Percentiles rank a stretch among this genome's conserved stretches.
Evolutionary conservation across 2,113 vertebrate species (phyloP).

Genomic region (Chitala chitala): DNA sequence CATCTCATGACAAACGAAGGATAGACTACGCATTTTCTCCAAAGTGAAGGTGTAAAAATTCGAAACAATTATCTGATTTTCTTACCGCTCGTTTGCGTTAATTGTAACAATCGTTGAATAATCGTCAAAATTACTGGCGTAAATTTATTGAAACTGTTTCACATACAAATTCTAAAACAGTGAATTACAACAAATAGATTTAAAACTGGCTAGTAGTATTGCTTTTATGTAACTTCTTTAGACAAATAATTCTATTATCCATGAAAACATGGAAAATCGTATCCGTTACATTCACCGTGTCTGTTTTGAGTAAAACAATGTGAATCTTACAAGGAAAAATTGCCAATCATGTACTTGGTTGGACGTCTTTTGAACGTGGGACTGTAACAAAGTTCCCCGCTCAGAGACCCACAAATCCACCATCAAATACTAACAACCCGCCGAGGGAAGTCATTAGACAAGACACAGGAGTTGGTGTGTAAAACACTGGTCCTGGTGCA

Average conservation of each 20-base stretch:
- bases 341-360: constrained; percentile 99
- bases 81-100: no score
- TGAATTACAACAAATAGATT: constrained; percentile 17
- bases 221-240: constrained; percentile 59
- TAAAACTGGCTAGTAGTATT: constrained; percentile 37
- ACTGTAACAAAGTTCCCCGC: constrained; percentile 94
- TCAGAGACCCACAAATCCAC: constrained; percentile 97
- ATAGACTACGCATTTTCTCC: constrained; percentile 1
- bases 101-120: neutral
- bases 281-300: constrained; percentile 82
- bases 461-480: constrained; percentile 95
- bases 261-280: constrained; percentile 75
- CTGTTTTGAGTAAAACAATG: constrained; percentile 99
- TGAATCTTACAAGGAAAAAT: constrained; percentile 99
- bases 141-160: constrained; percentile 1
- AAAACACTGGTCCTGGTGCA: constrained; percentile 92
- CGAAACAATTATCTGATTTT: no score
- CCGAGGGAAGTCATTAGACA: constrained; percentile 99
- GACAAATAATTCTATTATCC: constrained; percentile 61
- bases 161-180: constrained; percentile 11
- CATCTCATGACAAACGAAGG: neutral
- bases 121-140: constrained; percentile 2
- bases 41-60: constrained; percentile 1
- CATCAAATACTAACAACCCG: constrained; percentile 99
- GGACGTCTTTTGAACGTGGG: constrained; percentile 96